phyloP scores from a whole-genome alignment of 2,888 invertebrate species.

The Tethea ocularis region DNA sequence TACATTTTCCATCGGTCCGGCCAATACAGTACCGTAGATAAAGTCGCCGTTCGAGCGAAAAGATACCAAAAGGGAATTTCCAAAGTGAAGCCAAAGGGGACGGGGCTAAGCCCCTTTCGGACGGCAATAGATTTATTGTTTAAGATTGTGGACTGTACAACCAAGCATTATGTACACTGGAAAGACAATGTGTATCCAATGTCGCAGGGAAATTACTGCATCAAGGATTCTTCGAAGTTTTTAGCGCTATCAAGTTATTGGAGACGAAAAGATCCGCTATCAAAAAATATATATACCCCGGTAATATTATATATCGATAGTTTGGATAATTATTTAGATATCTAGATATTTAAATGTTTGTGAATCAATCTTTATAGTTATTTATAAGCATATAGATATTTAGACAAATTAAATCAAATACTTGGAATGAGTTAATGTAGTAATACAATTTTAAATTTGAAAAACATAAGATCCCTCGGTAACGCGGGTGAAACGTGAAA shows the following conservation, averaged over 20 bases:
- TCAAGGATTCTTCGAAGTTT: neutral
- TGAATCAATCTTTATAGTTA: no score
- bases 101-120: slow-evolving; percentile 42
- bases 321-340: no score
- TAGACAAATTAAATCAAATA: no score
- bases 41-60: slow-evolving; percentile 57
- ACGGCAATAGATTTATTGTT: slow-evolving; percentile 68
- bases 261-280: neutral
- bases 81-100: slow-evolving; percentile 43
- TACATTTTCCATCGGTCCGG: slow-evolving; percentile 48
- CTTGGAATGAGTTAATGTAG: no score
- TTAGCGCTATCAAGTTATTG: neutral
- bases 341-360: no score
- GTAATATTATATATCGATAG: neutral
- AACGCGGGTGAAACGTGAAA: no score
- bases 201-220: neutral
- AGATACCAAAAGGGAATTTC: slow-evolving; percentile 65
- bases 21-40: slow-evolving; percentile 49
- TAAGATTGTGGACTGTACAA: slow-evolving; percentile 58
- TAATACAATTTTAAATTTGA: no score
- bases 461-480: no score
- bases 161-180: slow-evolving; percentile 38
- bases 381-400: no score
- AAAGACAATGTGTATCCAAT: slow-evolving; percentile 15
- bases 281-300: neutral